phyloP scores from a whole-genome alignment of 2,797 vertebrate species.

The Sebastes taczanowskii region DNA sequence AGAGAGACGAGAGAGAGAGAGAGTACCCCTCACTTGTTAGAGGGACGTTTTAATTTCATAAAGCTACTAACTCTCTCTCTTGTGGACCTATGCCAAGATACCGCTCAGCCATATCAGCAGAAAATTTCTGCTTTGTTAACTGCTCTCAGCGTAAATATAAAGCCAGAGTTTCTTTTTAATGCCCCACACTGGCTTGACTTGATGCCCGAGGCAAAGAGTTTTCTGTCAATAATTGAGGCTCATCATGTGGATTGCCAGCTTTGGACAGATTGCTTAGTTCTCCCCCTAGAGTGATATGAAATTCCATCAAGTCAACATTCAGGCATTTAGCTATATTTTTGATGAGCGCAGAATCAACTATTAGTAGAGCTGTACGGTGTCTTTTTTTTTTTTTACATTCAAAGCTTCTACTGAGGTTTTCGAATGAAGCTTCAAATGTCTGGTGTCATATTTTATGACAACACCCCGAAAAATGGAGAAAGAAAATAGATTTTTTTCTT shows the following conservation, averaged over 20 bases:
- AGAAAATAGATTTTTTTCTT: no score
- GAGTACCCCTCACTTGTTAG: not conserved
- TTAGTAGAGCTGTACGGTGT: not conserved
- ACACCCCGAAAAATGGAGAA: not conserved
- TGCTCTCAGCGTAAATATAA: slow-evolving; percentile 24
- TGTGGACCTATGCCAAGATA: slow-evolving; percentile 8
- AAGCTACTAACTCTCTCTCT: slow-evolving; percentile 13
- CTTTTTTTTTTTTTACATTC: not conserved
- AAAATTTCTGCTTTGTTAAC: slow-evolving; percentile 22
- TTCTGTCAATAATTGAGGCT: slow-evolving; percentile 33
- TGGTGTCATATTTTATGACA: not conserved
- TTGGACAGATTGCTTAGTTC: slow-evolving; percentile 15
- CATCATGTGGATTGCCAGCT: slow-evolving; percentile 6
- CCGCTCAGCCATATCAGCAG: slow-evolving; percentile 14
- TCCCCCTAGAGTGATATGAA: slow-evolving; percentile 2
- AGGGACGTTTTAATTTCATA: slow-evolving; percentile 16
- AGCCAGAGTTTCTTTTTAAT: slow-evolving; percentile 28
- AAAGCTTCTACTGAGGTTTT: not conserved
- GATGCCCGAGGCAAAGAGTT: slow-evolving; percentile 25
- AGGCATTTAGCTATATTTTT: not conserved
- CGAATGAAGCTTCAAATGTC: not conserved
- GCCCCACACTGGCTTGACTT: not conserved
- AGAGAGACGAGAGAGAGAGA: no score
- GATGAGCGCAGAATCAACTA: slow-evolving; percentile 5
- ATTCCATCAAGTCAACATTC: slow-evolving; percentile 14